Evolutionary conservation across 2,113 vertebrate genomes (phyloP).

Genomic region (Hydropotes inermis): DNA sequence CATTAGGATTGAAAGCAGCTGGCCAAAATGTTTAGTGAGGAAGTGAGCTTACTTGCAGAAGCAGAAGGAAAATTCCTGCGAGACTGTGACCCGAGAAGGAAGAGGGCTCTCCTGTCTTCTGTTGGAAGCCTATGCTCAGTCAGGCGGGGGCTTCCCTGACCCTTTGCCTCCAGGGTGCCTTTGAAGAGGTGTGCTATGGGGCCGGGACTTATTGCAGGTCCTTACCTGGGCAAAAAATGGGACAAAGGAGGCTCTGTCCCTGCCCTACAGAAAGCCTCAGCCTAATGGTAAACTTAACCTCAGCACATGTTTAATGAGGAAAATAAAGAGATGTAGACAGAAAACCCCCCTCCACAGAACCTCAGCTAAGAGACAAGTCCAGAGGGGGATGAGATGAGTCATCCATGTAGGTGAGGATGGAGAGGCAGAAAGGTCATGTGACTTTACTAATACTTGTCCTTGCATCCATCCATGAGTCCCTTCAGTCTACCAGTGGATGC

Average conservation of each 20-base stretch:
- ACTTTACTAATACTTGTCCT: neutral
- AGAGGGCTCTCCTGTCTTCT: too few relatives aligned
- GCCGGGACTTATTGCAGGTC: neutral
- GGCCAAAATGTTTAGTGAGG: neutral
- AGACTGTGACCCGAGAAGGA: neutral
- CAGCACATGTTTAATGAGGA: neutral
- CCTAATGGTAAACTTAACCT: neutral
- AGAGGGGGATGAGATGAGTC: neutral
- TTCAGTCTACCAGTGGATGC: too few relatives aligned
- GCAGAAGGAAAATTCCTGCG: neutral
- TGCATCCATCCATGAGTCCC: fast-evolving
- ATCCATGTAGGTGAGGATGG: too few relatives aligned
- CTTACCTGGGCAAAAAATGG: neutral
- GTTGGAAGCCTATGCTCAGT: neutral
- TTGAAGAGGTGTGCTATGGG: neutral
- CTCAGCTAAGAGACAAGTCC: neutral
- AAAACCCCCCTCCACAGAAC: neutral
- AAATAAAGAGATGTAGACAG: neutral
- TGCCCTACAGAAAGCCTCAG: neutral
- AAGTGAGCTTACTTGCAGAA: neutral
- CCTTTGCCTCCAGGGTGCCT: neutral
- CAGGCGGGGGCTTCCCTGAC: neutral
- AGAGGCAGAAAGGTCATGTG: neutral
- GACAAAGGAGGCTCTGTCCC: neutral
- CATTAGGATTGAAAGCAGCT: constrained; percentile 64